A percentile compares a stretch with the other conserved stretches of the same genome.
These are phyloP conservation scores for Hemithea aestivaria DNA, from an alignment of 2,888 invertebrate species.

Conservation along the genomic window DNA sequence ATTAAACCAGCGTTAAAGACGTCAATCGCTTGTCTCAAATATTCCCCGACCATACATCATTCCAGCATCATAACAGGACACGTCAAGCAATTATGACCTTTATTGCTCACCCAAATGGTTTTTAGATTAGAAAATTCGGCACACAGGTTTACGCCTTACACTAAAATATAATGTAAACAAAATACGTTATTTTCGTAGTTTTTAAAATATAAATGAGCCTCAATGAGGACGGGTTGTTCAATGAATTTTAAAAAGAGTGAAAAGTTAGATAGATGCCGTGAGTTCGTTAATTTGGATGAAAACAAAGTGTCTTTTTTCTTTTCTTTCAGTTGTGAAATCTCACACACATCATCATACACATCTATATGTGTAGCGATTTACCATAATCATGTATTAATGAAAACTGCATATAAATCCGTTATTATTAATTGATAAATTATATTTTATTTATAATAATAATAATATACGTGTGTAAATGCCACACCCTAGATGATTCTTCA, in stretches of 20 bases:
- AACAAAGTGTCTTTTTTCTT: no score
- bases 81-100: conserved; percentile 46
- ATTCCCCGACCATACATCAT: conserved; percentile 46
- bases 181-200: conserved; percentile 59
- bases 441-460: no score
- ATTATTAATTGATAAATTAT: no score
- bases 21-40: conserved; percentile 63
- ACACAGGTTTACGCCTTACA: conserved; percentile 61
- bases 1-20: conserved; percentile 68
- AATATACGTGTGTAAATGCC: no score
- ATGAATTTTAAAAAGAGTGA: conserved; percentile 54
- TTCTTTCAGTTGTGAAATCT: no score
- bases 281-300: no score
- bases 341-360: no score
- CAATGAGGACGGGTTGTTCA: conserved; percentile 75
- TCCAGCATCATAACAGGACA: conserved; percentile 31
- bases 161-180: conserved; percentile 70
- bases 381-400: no score
- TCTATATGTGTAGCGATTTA: no score
- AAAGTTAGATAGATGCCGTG: no score
- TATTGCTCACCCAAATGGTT: conserved; percentile 45
- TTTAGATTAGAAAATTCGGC: conserved; percentile 65
- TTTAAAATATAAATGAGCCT: conserved; percentile 62
- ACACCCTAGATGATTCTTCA: no score
- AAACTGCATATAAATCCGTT: no score